Conservation (phyloP, 2,113 vertebrate species). For the Coregonus clupeaformis region DNA sequence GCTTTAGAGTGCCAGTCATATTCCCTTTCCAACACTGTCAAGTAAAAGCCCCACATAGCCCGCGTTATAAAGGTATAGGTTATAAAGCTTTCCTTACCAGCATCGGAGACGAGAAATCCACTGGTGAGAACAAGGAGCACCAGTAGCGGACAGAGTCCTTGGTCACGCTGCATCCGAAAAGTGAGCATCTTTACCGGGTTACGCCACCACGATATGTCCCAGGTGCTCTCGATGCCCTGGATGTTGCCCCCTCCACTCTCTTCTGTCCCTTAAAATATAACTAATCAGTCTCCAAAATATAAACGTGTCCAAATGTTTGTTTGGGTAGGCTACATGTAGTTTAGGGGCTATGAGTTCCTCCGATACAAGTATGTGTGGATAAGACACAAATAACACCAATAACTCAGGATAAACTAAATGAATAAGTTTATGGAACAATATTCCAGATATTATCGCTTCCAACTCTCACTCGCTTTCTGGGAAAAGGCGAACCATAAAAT, state of each 20-base stretch:
- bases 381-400: not conserved
- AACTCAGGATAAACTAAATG: not conserved
- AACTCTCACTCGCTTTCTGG: conserved; percentile 1
- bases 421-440: conserved; percentile 6
- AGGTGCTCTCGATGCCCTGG: conserved; percentile 21
- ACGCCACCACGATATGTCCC: conserved; percentile 53
- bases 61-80: not conserved
- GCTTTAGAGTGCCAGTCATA: too few relatives aligned
- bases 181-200: conserved; percentile 65
- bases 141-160: conserved; percentile 60
- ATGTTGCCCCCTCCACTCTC: conserved; percentile 28
- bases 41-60: too few relatives aligned
- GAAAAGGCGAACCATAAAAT: conserved; percentile 14
- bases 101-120: conserved; percentile 50
- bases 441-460: conserved; percentile 30
- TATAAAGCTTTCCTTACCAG: conserved; percentile 62
- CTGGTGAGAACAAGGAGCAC: conserved; percentile 61
- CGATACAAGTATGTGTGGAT: not conserved
- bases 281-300: too few relatives aligned
- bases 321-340: not conserved
- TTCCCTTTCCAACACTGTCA: too few relatives aligned
- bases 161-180: conserved; percentile 42
- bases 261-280: not conserved
- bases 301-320: too few relatives aligned
- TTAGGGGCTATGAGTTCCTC: not conserved